phyloP scores from a whole-genome alignment of 2,113 vertebrate genomes.

The Protomyctophum bolini region DNA sequence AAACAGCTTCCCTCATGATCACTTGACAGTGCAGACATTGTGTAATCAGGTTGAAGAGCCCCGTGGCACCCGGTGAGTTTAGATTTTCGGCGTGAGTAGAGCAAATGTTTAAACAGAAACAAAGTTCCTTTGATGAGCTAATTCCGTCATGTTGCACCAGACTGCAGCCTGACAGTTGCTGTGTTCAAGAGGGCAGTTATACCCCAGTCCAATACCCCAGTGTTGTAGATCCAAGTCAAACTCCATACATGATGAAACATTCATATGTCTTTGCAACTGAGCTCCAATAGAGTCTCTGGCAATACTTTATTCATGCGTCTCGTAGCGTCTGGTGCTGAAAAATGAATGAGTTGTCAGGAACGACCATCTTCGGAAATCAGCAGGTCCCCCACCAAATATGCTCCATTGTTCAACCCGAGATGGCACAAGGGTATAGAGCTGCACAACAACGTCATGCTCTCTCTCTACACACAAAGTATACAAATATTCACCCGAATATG shows the following conservation, averaged over 20 bases:
- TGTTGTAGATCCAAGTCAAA: conserved; percentile 54
- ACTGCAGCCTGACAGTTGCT: conserved; percentile 24
- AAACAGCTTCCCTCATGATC: neutral
- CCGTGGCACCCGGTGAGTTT: conserved; percentile 27
- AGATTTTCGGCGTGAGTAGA: conserved; percentile 6
- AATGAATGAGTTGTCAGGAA: conserved; percentile 71
- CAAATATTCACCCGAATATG: conserved; percentile 22
- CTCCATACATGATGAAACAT: conserved; percentile 72
- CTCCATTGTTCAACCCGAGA: conserved; percentile 25
- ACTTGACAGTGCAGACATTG: conserved; percentile 7
- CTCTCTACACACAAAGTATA: neutral
- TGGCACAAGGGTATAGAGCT: conserved; percentile 33
- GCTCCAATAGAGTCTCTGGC: conserved; percentile 48
- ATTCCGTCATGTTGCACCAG: conserved; percentile 5
- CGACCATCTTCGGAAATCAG: conserved; percentile 60
- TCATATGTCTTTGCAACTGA: conserved; percentile 66
- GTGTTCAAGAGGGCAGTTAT: conserved; percentile 34
- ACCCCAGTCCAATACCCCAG: conserved; percentile 24
- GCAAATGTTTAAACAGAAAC: conserved; percentile 21
- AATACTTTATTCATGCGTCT: conserved; percentile 71
- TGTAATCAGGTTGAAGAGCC: conserved; percentile 5
- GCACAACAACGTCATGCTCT: neutral
- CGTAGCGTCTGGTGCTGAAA: conserved; percentile 65
- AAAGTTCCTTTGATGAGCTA: conserved; percentile 29
- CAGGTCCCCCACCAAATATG: conserved; percentile 36